Base-by-base conservation (phyloP, 2,113 vertebrate species). In the Eupsittula cactorum region DNA sequence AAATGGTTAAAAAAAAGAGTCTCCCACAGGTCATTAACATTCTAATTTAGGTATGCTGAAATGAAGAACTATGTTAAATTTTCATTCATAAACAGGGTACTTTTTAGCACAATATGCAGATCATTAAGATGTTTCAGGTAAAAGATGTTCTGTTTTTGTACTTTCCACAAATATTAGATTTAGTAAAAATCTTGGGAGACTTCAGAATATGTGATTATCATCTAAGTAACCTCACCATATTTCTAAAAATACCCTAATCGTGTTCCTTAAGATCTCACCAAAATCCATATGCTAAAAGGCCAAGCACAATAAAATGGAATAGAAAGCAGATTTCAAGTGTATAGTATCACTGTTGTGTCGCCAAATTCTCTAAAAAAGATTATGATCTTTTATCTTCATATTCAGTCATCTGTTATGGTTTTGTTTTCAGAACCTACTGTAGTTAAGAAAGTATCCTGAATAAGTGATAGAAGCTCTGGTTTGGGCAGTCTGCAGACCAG, bases 251-350 rank as follows among this genome's bases (percentile, higher is more conserved):
- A 28, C 11, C 16, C 7, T 35, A 63, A 53, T 73, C 12, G 7
- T 44, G 8, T 44, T 92, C 49, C 37, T 77, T 70, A 50, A 87
- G 41, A 46, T 82, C 28, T 88, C 59, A 73, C 63, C 47, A 55
- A 90, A 83, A 55, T 13, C 53, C 84, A 63, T 74, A 49, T 35
- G 73, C 27, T 86, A 85, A 49, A 73, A 60, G 47, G 52, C 5
- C 3, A 86, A 78, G n/a, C n/a, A 75, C 50, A 78, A 74, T 91
- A 53, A 76, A 86, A 49, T 20, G 10, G 67, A 90, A 92, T 49
- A 73, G 53, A 67, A 92, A 89, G 55, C 86, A 96, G 77, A 88
- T 74, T 78, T 77, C 55, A n/a, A 31, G 46, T 49, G 42, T 18
- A 37, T 3, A 42, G 31, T 29, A 25, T 9, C 1, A 1, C 21